A percentile compares a stretch with the other conserved stretches of the same genome.
phyloP scores from a whole-genome alignment of 2,797 vertebrate species.

The Poecilia gillii region DNA sequence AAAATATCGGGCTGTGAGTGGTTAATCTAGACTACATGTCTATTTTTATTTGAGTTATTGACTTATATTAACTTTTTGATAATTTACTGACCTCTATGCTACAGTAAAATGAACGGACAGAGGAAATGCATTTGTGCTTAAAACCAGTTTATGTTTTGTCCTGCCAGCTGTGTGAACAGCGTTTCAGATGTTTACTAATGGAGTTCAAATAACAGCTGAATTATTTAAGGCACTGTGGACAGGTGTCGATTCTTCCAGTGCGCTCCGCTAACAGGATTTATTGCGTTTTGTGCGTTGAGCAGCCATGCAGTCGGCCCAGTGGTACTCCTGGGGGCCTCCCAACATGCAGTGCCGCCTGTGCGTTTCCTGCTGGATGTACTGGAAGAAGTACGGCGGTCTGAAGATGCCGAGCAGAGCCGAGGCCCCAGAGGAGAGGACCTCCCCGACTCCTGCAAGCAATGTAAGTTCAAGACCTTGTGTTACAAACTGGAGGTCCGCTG shows the following conservation, averaged over 20 bases:
- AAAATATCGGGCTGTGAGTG: neutral
- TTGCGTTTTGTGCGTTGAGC: constrained; percentile 50
- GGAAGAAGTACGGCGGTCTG: constrained; percentile 98
- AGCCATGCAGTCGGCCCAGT: constrained; percentile 95
- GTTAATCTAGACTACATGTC: neutral
- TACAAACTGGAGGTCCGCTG: too few relatives aligned
- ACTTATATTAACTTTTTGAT: neutral
- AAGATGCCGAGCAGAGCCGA: constrained; percentile 97
- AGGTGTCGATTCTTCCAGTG: constrained; percentile 21
- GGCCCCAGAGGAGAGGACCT: constrained; percentile 89
- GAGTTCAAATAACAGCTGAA: constrained; percentile 27
- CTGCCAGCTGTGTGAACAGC: neutral
- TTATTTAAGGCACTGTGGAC: constrained; percentile 17
- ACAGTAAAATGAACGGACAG: neutral
- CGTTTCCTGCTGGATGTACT: constrained; percentile 97
- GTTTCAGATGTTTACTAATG: constrained; percentile 10
- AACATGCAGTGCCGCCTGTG: constrained; percentile 98
- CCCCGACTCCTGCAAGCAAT: constrained; percentile 85
- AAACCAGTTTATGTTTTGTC: neutral
- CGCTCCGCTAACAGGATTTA: constrained; percentile 19
- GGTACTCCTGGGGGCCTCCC: constrained; percentile 98
- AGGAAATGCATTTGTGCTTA: neutral
- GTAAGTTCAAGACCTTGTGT: constrained; percentile 62
- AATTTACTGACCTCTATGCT: neutral
- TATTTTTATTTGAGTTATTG: neutral